Percentiles rank a stretch among this genome's conserved stretches.
Evolutionary conservation across 1,140 invertebrate species (phyloP).

Genomic region (Drosophila santomea): DNA sequence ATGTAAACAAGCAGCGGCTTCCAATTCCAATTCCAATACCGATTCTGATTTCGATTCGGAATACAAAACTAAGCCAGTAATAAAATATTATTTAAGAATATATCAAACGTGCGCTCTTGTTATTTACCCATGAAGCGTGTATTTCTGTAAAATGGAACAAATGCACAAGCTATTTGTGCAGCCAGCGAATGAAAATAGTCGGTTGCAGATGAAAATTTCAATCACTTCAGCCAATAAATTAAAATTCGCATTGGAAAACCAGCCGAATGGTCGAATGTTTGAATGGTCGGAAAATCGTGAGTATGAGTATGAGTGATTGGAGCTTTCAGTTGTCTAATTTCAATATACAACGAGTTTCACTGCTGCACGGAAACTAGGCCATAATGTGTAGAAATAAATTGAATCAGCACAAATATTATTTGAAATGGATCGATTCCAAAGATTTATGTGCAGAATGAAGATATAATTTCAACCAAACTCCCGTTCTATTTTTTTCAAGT

Average conservation of each 20-base stretch:
- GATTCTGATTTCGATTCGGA: too few species aligned
- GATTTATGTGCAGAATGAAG: neutral
- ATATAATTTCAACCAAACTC: neutral
- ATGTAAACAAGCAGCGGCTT: constrained; percentile 6
- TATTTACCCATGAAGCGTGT: constrained; percentile 1
- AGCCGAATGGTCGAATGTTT: neutral
- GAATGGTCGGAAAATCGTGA: neutral
- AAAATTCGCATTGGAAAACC: constrained; percentile 7
- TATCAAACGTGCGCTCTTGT: constrained; percentile 5
- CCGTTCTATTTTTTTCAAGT: too few species aligned
- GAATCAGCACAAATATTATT: neutral
- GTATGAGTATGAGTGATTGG: neutral
- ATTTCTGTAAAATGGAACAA: constrained; percentile 12
- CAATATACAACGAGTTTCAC: neutral
- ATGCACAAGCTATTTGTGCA: neutral
- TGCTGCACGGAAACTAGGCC: neutral
- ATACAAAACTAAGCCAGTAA: constrained; percentile 28
- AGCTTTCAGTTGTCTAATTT: neutral
- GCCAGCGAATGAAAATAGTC: constrained; percentile 13
- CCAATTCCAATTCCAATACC: neutral
- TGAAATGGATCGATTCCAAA: neutral
- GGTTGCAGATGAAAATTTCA: neutral
- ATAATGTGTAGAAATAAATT: neutral
- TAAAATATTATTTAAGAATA: constrained; percentile 50
- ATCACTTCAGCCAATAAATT: constrained; percentile 17